Evolutionary conservation across 2,797 vertebrate genomes (phyloP), one percentile per base, ranked within the genome.

Genomic region (Schizopygopsis pylzovi): DNA sequence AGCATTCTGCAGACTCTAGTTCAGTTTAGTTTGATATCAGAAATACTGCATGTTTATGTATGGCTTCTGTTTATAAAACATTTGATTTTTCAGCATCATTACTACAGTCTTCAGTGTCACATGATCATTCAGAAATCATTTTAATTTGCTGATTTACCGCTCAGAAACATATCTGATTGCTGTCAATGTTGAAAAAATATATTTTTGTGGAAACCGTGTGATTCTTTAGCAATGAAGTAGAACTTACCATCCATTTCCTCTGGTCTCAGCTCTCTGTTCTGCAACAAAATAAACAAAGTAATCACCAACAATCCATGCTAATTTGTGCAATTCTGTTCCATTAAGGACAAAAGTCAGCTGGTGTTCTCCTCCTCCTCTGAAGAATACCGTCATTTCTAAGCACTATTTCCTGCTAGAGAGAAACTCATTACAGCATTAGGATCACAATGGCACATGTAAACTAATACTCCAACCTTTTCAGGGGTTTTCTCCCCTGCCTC

Each of bases 211-310:
- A 61, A 61, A 61, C 59, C 11, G n/a, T 13, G n/a, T 25, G n/a
- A 61, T 25, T 13, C 8, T 68, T 9, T 39, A 18, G 16, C 72
- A 54, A 22, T 22, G 47, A 28, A 6, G 12, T 22, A 78, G 72
- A 65, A 90, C 96, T 91, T 96, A 99, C 98, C 98, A 96, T 99
- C 98, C 81, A 99, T 96, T 94, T 99, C 98, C 92, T 99, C 98
- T 0, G 98, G 98, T 83, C 98, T 96, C 89, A 99, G 91, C 84
- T 98, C 96, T 95, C 98, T 95, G 92, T 99, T 97, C 98, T 99
- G 95, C 89, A 94, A 93, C 85, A 91, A 89, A 93, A 84, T 90
- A 28, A 93, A 25, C 8, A 65, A 49, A 89, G 18, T 41, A 86
- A 94, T 86, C 92, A 78, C 77, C 37, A 16, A 59, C 22, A 13